phyloP scores from a whole-genome alignment of 2,113 vertebrate species.

The Buteo buteo region DNA sequence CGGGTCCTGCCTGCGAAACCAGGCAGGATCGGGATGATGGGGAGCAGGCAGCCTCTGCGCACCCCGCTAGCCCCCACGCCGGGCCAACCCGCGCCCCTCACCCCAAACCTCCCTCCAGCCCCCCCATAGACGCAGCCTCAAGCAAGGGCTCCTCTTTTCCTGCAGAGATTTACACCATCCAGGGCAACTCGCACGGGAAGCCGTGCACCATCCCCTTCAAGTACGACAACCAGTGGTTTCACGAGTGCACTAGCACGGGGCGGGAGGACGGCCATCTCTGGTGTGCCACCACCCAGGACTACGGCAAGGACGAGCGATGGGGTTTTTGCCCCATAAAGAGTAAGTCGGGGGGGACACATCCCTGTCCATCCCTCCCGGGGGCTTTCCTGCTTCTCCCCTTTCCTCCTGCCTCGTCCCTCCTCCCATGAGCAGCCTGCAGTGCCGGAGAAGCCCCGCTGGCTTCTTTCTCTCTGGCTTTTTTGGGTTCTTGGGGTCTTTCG shows the following conservation, averaged over 20 bases:
- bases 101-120: not conserved
- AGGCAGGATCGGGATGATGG: not conserved
- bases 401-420: not conserved
- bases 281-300: slow-evolving; percentile 95
- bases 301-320: slow-evolving; percentile 91
- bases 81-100: not conserved
- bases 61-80: rapidly evolving
- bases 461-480: not conserved
- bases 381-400: not conserved
- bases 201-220: slow-evolving; percentile 96
- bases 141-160: not conserved
- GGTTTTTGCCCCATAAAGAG: slow-evolving; percentile 97
- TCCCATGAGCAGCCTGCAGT: rapidly evolving
- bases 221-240: slow-evolving; percentile 93
- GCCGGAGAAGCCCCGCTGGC: not conserved
- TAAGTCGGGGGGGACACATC: slow-evolving; percentile 54
- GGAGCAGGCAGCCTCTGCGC: not conserved
- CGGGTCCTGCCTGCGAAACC: not conserved
- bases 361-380: not conserved
- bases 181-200: slow-evolving; percentile 92
- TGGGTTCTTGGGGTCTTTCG: rapidly evolving
- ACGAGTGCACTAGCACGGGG: slow-evolving; percentile 88
- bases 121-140: rapidly evolving
- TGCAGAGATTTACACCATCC: slow-evolving; percentile 95
- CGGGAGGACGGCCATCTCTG: slow-evolving; percentile 93